Base-by-base conservation (phyloP, 2,888 invertebrate genomes). In the Eilema sororculum region DNA sequence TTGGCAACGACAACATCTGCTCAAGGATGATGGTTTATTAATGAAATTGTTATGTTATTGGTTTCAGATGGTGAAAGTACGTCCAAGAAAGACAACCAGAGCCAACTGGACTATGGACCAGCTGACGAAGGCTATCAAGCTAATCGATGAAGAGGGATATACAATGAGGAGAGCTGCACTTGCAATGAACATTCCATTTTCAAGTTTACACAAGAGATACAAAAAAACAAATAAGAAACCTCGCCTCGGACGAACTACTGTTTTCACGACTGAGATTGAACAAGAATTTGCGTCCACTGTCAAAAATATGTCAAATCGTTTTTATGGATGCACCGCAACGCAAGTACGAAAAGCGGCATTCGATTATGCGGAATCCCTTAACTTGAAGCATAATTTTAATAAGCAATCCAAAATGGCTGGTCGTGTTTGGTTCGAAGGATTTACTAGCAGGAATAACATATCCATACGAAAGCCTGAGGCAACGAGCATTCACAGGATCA, bases 11-110 rank as follows among this genome's bases (percentile, higher is more conserved):
- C n/a, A n/a, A n/a, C n/a, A n/a, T n/a, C n/a, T n/a, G n/a, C n/a
- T n/a, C n/a, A n/a, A n/a, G n/a, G n/a, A n/a, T n/a, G n/a, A n/a
- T n/a, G n/a, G n/a, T n/a, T n/a, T 6, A n/a, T 56, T 56, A 22
- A 8, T 56, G n/a, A 56, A 56, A 56, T n/a, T n/a, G 52, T 56
- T 20, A 8, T 56, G n/a, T 56, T n/a, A 22, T 56, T 56, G 20
- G 52, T 64, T 64, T 52, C 22, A 63, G 63, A 46, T 62, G 58
- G 20, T n/a, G 58, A 58, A 24, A 58, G n/a, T 25, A 24, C 58
- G 58, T 25, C 20, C 25, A 2, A 58, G 24, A n/a, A 58, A 22
- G 25, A 58, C 58, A 13, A 25, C 22, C 6, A 58, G 12, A 25
- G 58, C 58, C n/a, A 25, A 2, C 24, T 58, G 58, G 58, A 24